Evolutionary conservation across 2,888 invertebrate species (phyloP).

Genomic region (Drosophila ezoana): DNA sequence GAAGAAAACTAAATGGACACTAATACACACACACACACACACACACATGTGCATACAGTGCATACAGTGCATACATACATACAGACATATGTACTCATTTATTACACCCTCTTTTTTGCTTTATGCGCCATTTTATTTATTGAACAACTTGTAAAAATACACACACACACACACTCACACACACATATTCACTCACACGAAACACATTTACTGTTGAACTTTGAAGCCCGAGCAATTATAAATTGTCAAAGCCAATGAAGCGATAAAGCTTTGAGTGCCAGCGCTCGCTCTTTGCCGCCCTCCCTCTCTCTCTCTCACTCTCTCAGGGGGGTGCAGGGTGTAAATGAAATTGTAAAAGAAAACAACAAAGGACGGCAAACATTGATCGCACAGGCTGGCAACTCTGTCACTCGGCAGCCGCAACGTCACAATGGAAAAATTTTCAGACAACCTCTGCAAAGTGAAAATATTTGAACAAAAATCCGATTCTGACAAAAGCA

Average conservation of each 20-base stretch:
- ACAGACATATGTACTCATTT: constrained; percentile 23
- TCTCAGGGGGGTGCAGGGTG: constrained; percentile 11
- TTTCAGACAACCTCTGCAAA: constrained; percentile 39
- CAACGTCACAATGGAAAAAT: constrained; percentile 48
- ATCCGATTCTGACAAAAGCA: constrained; percentile 33
- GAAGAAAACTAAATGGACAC: constrained; percentile 66
- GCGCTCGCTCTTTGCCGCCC: constrained; percentile 2
- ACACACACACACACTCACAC: constrained; percentile 13
- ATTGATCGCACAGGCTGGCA: constrained; percentile 40
- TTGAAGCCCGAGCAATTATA: constrained; percentile 56
- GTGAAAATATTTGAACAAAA: constrained; percentile 64
- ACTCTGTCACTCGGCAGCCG: constrained; percentile 14
- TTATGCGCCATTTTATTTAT: constrained; percentile 33
- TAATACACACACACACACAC: constrained; percentile 15
- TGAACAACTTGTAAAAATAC: constrained; percentile 35
- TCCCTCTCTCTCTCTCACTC: neutral
- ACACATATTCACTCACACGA: constrained; percentile 7
- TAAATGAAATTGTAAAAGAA: constrained; percentile 8
- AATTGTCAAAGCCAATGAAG: constrained; percentile 62
- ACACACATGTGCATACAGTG: constrained; percentile 3
- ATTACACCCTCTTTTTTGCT: constrained; percentile 29
- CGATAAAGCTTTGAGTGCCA: constrained; percentile 51
- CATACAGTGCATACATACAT: constrained; percentile 9
- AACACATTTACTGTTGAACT: constrained; percentile 57
- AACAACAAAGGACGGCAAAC: constrained; percentile 20